Conservation (phyloP, 2,797 vertebrate species). For the Anabas testudineus region DNA sequence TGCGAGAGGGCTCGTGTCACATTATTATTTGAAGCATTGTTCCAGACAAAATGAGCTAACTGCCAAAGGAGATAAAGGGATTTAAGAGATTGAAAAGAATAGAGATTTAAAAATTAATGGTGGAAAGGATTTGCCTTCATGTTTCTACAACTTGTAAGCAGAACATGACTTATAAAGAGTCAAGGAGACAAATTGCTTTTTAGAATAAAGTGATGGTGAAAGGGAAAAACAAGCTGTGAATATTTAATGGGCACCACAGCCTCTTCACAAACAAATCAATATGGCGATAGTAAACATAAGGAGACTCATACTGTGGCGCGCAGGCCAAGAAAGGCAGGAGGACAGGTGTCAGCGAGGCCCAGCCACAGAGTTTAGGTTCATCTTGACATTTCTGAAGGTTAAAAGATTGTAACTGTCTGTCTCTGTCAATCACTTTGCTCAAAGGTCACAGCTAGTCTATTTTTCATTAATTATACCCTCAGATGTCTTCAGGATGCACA, state of each 20-base stretch:
- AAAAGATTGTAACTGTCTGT: constrained; percentile 86
- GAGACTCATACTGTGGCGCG: constrained; percentile 69
- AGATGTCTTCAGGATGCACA: constrained; percentile 70
- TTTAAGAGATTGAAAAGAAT: constrained; percentile 80
- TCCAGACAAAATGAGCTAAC: constrained; percentile 75
- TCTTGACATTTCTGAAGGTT: constrained; percentile 88
- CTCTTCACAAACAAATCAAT: constrained; percentile 85
- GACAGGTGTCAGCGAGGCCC: constrained; percentile 75
- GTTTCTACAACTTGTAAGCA: constrained; percentile 74
- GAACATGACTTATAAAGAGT: constrained; percentile 72
- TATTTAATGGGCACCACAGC: constrained; percentile 81
- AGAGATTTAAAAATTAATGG: constrained; percentile 82
- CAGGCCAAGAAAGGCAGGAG: constrained; percentile 51
- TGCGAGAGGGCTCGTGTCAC: constrained; percentile 54
- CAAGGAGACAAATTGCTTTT: constrained; percentile 79
- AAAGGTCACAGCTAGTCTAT: constrained; percentile 85
- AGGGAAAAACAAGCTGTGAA: constrained; percentile 80
- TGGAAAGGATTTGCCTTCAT: constrained; percentile 78
- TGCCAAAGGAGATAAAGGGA: constrained; percentile 78
- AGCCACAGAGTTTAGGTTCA: constrained; percentile 77
- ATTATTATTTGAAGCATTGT: constrained; percentile 75
- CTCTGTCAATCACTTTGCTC: constrained; percentile 83
- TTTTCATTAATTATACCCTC: constrained; percentile 86
- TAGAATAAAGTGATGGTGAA: constrained; percentile 80
- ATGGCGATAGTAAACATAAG: constrained; percentile 78